These are phyloP conservation scores for Dasypogon diadema DNA, from an alignment of 2,888 invertebrate genomes.

Conservation along the genomic window DNA sequence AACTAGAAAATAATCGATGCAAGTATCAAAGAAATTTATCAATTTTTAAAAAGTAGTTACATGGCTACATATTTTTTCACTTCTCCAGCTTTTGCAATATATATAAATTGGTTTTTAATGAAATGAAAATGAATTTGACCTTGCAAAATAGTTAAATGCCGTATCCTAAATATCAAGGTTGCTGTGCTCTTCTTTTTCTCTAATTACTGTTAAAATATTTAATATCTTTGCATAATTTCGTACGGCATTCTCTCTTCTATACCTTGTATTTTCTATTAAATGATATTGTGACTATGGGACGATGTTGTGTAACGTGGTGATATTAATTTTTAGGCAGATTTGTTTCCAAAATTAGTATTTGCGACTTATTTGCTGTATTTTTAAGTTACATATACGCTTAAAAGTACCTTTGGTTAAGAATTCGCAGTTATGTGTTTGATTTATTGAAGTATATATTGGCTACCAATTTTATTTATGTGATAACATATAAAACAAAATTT, in stretches of 20 bases:
- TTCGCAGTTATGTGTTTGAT: background rate
- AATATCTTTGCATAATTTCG: conserved; percentile 53
- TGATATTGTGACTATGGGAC: conserved; percentile 30
- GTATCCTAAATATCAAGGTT: conserved; percentile 25
- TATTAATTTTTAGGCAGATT: conserved; percentile 23
- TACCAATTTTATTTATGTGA: background rate
- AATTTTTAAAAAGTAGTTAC: conserved; percentile 38
- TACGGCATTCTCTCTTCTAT: conserved; percentile 53
- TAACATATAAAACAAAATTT: background rate
- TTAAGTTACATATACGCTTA: background rate
- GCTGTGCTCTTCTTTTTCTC: conserved; percentile 44
- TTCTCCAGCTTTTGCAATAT: conserved; percentile 43
- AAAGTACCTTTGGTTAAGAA: background rate
- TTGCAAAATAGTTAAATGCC: conserved; percentile 31
- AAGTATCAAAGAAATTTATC: conserved; percentile 10
- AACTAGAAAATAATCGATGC: conserved; percentile 14
- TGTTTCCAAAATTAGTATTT: conserved; percentile 27
- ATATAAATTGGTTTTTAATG: conserved; percentile 2
- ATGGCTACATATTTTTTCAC: conserved; percentile 36
- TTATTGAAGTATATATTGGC: background rate
- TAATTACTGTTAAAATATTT: conserved; percentile 37
- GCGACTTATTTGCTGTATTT: conserved; percentile 30
- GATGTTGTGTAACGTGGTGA: conserved; percentile 41
- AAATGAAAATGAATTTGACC: conserved; percentile 20
- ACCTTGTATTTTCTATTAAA: conserved; percentile 38